Conservation (phyloP, 2,888 invertebrate species). For the Acronicta psi region DNA sequence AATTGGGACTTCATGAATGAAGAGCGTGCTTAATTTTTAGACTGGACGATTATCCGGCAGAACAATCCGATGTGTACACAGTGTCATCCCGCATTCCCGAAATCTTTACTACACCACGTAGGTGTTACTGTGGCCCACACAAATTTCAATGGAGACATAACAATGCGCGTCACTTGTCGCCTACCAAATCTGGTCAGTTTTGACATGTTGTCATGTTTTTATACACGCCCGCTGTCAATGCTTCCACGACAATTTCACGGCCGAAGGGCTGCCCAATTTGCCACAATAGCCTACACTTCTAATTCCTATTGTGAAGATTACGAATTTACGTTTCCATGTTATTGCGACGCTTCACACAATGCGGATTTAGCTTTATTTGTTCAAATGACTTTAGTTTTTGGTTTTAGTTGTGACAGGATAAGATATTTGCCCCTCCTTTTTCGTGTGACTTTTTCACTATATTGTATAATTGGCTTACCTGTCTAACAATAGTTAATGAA, state of each 20-base stretch:
- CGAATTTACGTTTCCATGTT: conserved; percentile 80
- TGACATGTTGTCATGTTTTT: conserved; percentile 88
- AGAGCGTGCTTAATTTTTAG: conserved; percentile 79
- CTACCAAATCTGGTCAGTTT: conserved; percentile 86
- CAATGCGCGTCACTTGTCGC: conserved; percentile 85
- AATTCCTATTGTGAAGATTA: conserved; percentile 82
- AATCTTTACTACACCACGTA: conserved; percentile 71
- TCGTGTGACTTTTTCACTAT: conserved; percentile 59
- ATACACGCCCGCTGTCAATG: conserved; percentile 84
- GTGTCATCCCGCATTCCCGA: conserved; percentile 68
- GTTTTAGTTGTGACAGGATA: conserved; percentile 64
- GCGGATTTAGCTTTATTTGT: conserved; percentile 84
- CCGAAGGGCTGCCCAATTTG: conserved; percentile 83
- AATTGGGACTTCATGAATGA: conserved; percentile 70
- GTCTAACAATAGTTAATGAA: not conserved
- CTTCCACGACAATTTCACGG: conserved; percentile 78
- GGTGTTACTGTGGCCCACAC: conserved; percentile 83
- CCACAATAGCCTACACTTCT: conserved; percentile 84
- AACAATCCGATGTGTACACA: conserved; percentile 84
- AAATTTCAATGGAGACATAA: conserved; percentile 79
- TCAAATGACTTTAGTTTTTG: conserved; percentile 79
- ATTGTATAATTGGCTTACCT: conserved; percentile 51
- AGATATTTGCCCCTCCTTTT: conserved; percentile 69
- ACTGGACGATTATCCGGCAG: conserved; percentile 76
- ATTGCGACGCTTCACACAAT: conserved; percentile 80